Evolutionary conservation across 2,797 vertebrate genomes (phyloP).

Genomic region (Nannoperca australis): DNA sequence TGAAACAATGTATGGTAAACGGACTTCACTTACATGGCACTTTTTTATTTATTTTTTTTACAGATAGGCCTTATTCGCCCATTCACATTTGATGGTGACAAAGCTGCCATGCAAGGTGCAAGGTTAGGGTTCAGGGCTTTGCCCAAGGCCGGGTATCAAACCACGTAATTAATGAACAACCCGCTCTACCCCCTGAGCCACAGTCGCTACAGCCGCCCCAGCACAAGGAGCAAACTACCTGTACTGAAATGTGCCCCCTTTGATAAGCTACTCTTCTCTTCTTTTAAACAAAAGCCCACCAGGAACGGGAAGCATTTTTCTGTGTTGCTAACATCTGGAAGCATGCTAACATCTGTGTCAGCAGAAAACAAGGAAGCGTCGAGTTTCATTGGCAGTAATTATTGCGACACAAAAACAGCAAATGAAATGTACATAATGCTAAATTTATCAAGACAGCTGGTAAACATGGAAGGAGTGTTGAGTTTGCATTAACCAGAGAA

Average conservation of each 20-base stretch:
- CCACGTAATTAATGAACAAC: no score
- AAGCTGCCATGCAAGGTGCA: no score
- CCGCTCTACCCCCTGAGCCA: no score
- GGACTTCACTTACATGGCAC: no score
- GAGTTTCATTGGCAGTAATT: neutral
- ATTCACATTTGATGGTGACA: no score
- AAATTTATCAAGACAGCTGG: neutral
- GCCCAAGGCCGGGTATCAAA: no score
- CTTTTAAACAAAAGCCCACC: neutral
- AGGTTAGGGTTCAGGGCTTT: no score
- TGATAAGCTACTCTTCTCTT: neutral
- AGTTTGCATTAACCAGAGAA: neutral
- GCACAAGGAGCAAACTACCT: neutral
- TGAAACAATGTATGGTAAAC: neutral
- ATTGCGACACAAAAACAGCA: neutral
- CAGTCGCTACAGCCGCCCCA: neutral
- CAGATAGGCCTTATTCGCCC: no score
- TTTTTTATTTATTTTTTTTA: no score
- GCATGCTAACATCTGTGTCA: neutral
- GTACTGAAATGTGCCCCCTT: neutral
- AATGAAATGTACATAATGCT: neutral
- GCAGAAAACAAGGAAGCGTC: neutral
- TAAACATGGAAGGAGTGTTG: neutral
- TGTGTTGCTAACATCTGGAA: no score
- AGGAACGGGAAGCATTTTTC: neutral